Base-by-base conservation (phyloP, 2,888 invertebrate species). In the Apamea sordens region DNA sequence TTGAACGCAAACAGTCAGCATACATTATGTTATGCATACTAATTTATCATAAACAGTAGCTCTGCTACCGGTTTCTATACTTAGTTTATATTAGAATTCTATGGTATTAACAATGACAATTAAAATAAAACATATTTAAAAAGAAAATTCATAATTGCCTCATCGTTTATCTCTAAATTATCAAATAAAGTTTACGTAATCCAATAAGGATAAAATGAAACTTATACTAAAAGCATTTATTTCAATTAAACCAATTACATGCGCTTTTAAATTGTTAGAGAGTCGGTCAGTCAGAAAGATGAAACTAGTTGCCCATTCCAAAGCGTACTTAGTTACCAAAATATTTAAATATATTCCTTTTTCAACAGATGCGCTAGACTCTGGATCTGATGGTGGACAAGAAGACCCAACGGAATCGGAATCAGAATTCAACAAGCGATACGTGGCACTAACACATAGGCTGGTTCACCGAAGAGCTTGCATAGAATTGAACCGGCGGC, bases 391-490 rank as follows among this genome's bases (percentile, higher is more conserved):
- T 18, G 82, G 80, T 28, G 92, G 92, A n/a, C 93, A 94, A 76
- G 96, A 96, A 77, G 96, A 96, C 56, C 96, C 96, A 8, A 97
- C 99, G 0, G 98, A 98, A 80, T 99, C 99, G 1, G 99, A 99
- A 93, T 98, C 98, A 86, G 98, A 98, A 89, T 99, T 99, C 94
- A 97, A 98, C 90, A 98, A 98, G 92, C 98, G 98, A 89, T 99
- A 98, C 92, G 98, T 98, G 90, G 98, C 98, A 36, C 98, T 99
- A 80, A 98, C 99, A 7, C 99, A 99, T 94, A 97, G 99, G 76
- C 98, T 99, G 96, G 98, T 99, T 0, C 99, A 99, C 94, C 97
- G 99, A 77, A 98, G 98, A 93, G 98, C 99, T 73, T 99, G 98
- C 92, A 97, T 99, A 75, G 99, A 99, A 94, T 98, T 99, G 98